Evolutionary conservation across 2,888 invertebrate species (phyloP).

Genomic region (Panopea generosa): DNA sequence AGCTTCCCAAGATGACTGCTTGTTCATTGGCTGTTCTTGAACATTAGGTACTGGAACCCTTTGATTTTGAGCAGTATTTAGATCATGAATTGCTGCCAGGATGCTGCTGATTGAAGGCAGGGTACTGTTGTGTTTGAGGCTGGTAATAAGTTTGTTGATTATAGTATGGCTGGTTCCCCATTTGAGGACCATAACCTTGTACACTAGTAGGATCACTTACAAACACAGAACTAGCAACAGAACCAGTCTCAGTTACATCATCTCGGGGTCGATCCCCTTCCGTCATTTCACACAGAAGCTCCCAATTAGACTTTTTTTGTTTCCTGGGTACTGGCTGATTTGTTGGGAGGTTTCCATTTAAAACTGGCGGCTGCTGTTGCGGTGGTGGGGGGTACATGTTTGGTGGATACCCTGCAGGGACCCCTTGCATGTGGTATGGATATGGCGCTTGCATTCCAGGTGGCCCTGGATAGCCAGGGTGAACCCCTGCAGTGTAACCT

Average conservation of each 20-base stretch:
- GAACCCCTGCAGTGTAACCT: neutral
- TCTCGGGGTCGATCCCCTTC: conserved; percentile 64
- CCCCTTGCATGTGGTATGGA: conserved; percentile 26
- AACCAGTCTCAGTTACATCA: conserved; percentile 70
- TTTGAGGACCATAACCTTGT: conserved; percentile 36
- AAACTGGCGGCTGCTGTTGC: conserved; percentile 35
- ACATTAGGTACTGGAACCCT: conserved; percentile 17
- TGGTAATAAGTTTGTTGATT: conserved; percentile 1
- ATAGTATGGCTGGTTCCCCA: conserved; percentile 20
- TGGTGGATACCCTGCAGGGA: conserved; percentile 29
- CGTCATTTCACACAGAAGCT: conserved; percentile 75
- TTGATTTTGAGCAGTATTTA: neutral
- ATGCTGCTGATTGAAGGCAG: neutral
- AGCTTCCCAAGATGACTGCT: conserved; percentile 68
- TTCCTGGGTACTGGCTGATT: conserved; percentile 45
- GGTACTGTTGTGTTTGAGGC: conserved; percentile 10
- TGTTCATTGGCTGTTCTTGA: conserved; percentile 17
- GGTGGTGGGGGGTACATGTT: conserved; percentile 31
- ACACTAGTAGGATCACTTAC: conserved; percentile 61
- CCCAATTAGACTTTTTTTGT: conserved; percentile 77
- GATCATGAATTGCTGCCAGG: too few species aligned
- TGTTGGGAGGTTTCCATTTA: conserved; percentile 4
- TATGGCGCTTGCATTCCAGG: conserved; percentile 5
- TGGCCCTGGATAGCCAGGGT: conserved; percentile 13
- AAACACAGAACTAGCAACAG: conserved; percentile 76